Evolutionary conservation across 1,140 invertebrate genomes (phyloP).

Genomic region (Calliphora vicina): DNA sequence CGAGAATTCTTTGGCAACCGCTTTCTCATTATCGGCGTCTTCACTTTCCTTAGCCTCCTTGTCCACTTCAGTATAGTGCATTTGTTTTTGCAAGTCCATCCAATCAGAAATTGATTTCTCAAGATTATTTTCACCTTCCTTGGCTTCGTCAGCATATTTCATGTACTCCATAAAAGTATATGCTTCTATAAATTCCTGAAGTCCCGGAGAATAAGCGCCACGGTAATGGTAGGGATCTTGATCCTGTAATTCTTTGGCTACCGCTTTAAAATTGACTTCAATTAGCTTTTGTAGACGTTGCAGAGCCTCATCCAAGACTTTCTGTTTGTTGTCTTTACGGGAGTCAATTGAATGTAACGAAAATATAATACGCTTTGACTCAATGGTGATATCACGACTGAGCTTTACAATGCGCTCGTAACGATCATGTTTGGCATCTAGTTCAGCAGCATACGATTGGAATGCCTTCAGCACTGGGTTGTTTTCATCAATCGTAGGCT

Average conservation of each 20-base stretch:
- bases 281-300: constrained; percentile 70
- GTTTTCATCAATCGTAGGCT: constrained; percentile 57
- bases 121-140: not conserved
- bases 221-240: constrained; percentile 79
- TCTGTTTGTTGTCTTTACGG: constrained; percentile 68
- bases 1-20: constrained; percentile 28
- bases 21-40: not conserved
- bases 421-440: constrained; percentile 84
- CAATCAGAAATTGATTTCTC: constrained; percentile 50
- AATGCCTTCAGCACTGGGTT: constrained; percentile 75
- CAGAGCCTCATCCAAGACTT: constrained; percentile 73
- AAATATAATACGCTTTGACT: constrained; percentile 91
- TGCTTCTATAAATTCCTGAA: constrained; percentile 91
- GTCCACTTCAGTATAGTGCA: constrained; percentile 55
- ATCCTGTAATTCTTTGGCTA: constrained; percentile 76
- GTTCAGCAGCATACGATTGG: constrained; percentile 70
- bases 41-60: not conserved
- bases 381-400: constrained; percentile 89
- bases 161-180: constrained; percentile 78
- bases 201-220: constrained; percentile 76
- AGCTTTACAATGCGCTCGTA: constrained; percentile 85
- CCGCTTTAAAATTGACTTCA: constrained; percentile 69
- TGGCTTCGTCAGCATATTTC: constrained; percentile 35
- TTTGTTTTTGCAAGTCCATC: constrained; percentile 51
- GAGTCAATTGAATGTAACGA: constrained; percentile 76